phyloP scores from a whole-genome alignment of 92 coral and sea anemone genomes.

The Nematostella vectensis region DNA sequence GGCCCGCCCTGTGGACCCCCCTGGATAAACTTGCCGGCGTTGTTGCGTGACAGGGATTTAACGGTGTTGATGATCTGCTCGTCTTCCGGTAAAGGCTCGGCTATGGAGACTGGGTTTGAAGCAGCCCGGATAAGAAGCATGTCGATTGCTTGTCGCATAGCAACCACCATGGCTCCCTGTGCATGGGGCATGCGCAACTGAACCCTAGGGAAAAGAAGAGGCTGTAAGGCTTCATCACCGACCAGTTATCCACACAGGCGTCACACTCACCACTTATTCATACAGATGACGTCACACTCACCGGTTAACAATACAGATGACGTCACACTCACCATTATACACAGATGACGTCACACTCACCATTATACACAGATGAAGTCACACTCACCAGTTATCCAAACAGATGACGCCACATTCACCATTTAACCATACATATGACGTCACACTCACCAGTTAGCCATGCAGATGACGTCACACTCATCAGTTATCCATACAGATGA shows the following conservation, averaged over 20 bases:
- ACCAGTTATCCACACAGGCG: neutral
- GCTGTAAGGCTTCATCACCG: neutral
- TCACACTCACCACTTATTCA: constrained; percentile 95
- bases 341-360: constrained; percentile 59
- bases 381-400: constrained; percentile 93
- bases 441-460: constrained; percentile 97
- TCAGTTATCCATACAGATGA: constrained; percentile 85
- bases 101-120: constrained; percentile 60
- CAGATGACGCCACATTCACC: constrained; percentile 81
- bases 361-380: too few relatives aligned
- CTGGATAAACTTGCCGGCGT: constrained; percentile 67
- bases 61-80: constrained; percentile 74
- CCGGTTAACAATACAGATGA: constrained; percentile 84
- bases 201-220: constrained; percentile 39
- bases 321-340: constrained; percentile 88
- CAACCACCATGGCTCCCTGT: constrained; percentile 93
- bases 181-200: constrained; percentile 80
- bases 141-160: constrained; percentile 88
- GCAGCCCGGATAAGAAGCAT: constrained; percentile 76
- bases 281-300: constrained; percentile 67
- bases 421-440: constrained; percentile 70
- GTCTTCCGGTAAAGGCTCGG: constrained; percentile 71
- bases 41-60: constrained; percentile 77
- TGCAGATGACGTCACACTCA: constrained; percentile 67
- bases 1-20: constrained; percentile 49